These are phyloP conservation scores for Thera obeliscata DNA, from an alignment of 2,888 invertebrate genomes.

Conservation along the genomic window DNA sequence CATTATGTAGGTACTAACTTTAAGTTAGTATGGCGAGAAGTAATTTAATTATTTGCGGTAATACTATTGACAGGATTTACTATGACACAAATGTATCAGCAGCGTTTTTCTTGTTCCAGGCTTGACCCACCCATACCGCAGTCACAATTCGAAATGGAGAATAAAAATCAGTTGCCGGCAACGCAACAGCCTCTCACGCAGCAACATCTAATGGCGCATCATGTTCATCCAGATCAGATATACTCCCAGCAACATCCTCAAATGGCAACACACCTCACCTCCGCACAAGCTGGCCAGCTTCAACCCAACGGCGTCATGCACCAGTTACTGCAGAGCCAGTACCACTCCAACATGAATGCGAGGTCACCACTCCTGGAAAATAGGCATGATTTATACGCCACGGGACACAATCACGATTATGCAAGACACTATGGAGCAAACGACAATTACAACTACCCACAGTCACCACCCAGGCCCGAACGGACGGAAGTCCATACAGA, in stretches of 20 bases:
- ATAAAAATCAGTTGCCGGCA: slow-evolving; percentile 83
- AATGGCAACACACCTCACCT: slow-evolving; percentile 66
- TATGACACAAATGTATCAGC: slow-evolving; percentile 15
- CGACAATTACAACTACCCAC: slow-evolving; percentile 81
- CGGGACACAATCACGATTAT: slow-evolving; percentile 81
- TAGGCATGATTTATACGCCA: slow-evolving; percentile 84
- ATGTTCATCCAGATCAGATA: slow-evolving; percentile 78
- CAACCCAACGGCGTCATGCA: slow-evolving; percentile 84
- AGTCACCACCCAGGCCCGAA: slow-evolving; percentile 77
- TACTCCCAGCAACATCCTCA: slow-evolving; percentile 75
- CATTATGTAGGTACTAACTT: slow-evolving; percentile 15
- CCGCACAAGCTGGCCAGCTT: slow-evolving; percentile 72
- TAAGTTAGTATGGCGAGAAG: slow-evolving; percentile 6
- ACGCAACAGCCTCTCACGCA: slow-evolving; percentile 84
- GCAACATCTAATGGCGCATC: slow-evolving; percentile 77
- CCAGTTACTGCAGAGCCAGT: slow-evolving; percentile 79
- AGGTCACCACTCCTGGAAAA: slow-evolving; percentile 82
- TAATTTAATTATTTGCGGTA: neutral
- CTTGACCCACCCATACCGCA: slow-evolving; percentile 89
- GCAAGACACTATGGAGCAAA: slow-evolving; percentile 83
- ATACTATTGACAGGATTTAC: neutral
- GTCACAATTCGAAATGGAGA: slow-evolving; percentile 86
- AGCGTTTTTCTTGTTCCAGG: slow-evolving; percentile 79
- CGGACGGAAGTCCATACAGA: slow-evolving; percentile 74
- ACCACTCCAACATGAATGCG: slow-evolving; percentile 78